Conservation (phyloP, 64 coral and sea anemone genomes). For the Porites lutea region DNA sequence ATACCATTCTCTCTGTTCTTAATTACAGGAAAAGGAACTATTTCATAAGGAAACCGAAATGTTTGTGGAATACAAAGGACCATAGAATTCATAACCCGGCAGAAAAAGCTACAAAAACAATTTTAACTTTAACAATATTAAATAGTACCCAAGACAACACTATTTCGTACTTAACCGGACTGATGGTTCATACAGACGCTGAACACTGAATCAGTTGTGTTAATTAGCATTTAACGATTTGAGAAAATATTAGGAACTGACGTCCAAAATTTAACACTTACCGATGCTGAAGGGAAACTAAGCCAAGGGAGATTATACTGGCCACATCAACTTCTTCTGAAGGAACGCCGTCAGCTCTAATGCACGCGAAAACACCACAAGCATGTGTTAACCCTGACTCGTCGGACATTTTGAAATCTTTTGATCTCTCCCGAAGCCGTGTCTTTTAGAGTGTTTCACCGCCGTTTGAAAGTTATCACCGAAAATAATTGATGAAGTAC, state of each 20-base stretch:
- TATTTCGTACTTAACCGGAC: too few species aligned
- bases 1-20: too few species aligned
- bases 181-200: too few species aligned
- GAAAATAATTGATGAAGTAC: not conserved
- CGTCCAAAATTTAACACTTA: conserved; percentile 38
- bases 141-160: too few species aligned
- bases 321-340: conserved; percentile 89
- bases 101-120: not conserved
- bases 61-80: not conserved
- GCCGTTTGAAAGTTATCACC: not conserved
- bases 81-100: not conserved
- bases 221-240: too few species aligned
- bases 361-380: conserved; percentile 95
- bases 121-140: not conserved
- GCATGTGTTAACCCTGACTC: conserved; percentile 69
- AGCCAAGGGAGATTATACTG: conserved; percentile 87
- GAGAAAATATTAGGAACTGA: too few species aligned
- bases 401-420: conserved; percentile 62
- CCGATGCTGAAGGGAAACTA: conserved; percentile 93
- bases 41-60: not conserved
- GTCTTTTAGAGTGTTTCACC: not conserved
- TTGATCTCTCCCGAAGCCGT: not conserved
- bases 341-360: conserved; percentile 79
- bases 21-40: not conserved
- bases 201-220: too few species aligned